A percentile compares a stretch with the other conserved stretches of the same genome.
Evolutionary conservation across 2,888 invertebrate species (phyloP).

Genomic region (Merodon equestris): DNA sequence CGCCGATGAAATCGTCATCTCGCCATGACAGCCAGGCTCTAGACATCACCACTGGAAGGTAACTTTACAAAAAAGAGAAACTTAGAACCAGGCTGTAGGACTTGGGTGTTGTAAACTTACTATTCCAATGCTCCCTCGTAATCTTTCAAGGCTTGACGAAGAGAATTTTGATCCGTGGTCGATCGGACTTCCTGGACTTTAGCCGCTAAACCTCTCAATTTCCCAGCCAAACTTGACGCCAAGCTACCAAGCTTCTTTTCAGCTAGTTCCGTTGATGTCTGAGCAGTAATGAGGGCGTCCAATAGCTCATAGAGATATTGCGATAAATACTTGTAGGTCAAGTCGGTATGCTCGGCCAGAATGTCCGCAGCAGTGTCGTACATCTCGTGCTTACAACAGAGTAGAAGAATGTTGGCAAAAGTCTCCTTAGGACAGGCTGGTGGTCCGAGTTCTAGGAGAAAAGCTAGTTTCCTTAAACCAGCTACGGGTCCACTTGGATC

Average conservation of each 20-base stretch:
- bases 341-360: constrained; percentile 96
- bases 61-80: constrained; percentile 83
- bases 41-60: constrained; percentile 99
- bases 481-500: constrained; percentile 97
- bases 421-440: constrained; percentile 95
- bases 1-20: constrained; percentile 95
- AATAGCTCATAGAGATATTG: constrained; percentile 97
- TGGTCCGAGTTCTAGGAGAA: constrained; percentile 95
- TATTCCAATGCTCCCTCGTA: constrained; percentile 92
- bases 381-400: constrained; percentile 98
- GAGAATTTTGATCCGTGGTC: constrained; percentile 92
- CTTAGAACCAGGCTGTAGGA: not conserved
- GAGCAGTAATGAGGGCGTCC: constrained; percentile 97
- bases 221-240: constrained; percentile 93
- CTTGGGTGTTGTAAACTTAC: constrained; percentile 73
- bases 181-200: constrained; percentile 95
- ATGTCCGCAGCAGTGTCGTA: constrained; percentile 99
- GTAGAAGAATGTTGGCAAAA: constrained; percentile 94
- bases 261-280: constrained; percentile 97
- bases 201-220: constrained; percentile 93
- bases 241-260: constrained; percentile 97
- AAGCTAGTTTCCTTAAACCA: constrained; percentile 88
- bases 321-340: constrained; percentile 96
- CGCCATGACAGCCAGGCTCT: constrained; percentile 99
- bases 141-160: constrained; percentile 93